A percentile compares a stretch with the other conserved stretches of the same genome.
These are phyloP conservation scores for Cylindroiulus punctatus DNA, from an alignment of 2,888 invertebrate genomes.

Conservation along the genomic window DNA sequence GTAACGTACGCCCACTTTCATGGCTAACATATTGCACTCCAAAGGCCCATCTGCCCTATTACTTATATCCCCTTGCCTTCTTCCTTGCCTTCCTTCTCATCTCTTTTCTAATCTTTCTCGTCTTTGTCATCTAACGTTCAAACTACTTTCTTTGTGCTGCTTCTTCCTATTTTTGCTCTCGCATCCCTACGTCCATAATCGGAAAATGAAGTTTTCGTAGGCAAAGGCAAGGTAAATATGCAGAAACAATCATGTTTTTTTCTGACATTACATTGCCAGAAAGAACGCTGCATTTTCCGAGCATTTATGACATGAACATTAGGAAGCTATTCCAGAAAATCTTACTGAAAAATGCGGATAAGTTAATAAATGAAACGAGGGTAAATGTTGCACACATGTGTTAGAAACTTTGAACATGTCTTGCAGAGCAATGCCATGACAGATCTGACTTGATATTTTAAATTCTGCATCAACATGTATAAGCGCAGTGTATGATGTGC, in stretches of 20 bases:
- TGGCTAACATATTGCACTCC: constrained; percentile 34
- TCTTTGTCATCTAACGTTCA: constrained; percentile 31
- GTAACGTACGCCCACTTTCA: constrained; percentile 34
- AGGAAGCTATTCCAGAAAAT: not conserved
- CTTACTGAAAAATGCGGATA: not conserved
- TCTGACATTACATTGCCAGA: not conserved
- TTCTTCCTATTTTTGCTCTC: not conserved
- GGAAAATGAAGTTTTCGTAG: not conserved
- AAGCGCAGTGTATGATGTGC: too few relatives aligned
- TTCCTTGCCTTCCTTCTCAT: constrained; percentile 12
- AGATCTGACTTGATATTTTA: too few relatives aligned
- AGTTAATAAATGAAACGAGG: not conserved
- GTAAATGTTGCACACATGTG: too few relatives aligned
- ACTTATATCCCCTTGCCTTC: constrained; percentile 7
- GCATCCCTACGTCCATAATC: not conserved
- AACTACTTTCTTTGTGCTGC: constrained; percentile 32
- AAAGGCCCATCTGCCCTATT: constrained; percentile 31
- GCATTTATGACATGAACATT: not conserved
- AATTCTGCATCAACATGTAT: too few relatives aligned
- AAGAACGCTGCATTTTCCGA: not conserved
- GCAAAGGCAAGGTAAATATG: constrained; percentile 11
- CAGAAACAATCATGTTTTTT: not conserved
- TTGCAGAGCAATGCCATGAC: too few relatives aligned
- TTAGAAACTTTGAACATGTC: too few relatives aligned
- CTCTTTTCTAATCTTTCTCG: constrained; percentile 42